Base-by-base conservation (phyloP, 2,888 invertebrate species). In the Therioaphis trifolii region DNA sequence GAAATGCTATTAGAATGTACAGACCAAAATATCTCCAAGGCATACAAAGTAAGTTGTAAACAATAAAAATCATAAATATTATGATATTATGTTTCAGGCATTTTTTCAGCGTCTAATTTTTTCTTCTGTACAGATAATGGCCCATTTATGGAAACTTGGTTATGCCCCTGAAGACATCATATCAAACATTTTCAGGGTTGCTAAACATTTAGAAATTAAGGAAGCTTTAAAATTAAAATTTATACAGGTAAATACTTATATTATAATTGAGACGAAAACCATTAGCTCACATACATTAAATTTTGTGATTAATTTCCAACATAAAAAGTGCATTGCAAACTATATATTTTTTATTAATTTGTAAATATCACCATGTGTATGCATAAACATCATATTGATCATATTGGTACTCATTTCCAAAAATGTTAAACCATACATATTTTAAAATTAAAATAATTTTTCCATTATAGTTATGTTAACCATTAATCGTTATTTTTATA, bases 111-210 rank as follows among this genome's bases (percentile, higher is more conserved):
- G 1, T 46, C 1, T 4, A 74, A 55, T 55, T 52, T 72, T n/a
- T 18, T 29, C 21, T 40, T 35, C 18, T 40, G 52, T 18, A 11
- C 87, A 94, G 92, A 92, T 96, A 74, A 92, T 99, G 88, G 92
- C 94, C 2, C 95, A 97, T 88, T 90, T 99, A 82, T 97, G 96
- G 94, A 93, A 93, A 87, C 91, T 98, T 86, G 99, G 99, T 0
- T 99, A 99, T 89, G 97, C 98, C 0, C 92, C 97, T 0, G 98
- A 99, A 89, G 99, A 99, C 90, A 95, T 99, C 68, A 95, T 99
- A 87, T 93, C 94, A 86, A 99, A 97, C 89, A 93, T 98, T 85
- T 98, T 98, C 90, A 93, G 96, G 86, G 97, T 99, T 40, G 93
- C 95, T 89, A 98, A 98, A 89, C 94, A 93, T 86, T 91, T 96